Percentiles rank a stretch among this genome's conserved stretches.
phyloP scores from a whole-genome alignment of 2,888 invertebrate genomes.

The Dysmachus trigonus region DNA sequence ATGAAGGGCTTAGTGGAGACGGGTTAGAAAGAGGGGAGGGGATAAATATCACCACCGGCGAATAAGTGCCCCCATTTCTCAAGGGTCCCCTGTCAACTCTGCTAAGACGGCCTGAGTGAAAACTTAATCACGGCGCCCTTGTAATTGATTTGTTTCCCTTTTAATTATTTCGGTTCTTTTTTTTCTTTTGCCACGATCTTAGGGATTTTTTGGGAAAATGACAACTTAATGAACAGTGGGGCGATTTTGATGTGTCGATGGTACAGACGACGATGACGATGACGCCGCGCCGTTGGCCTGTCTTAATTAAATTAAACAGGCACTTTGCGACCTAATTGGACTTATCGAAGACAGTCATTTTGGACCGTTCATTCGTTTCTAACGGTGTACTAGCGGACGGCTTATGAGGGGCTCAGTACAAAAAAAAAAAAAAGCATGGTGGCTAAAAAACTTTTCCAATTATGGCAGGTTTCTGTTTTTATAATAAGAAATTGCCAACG shows the following conservation, averaged over 20 bases:
- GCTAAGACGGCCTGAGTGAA: neutral
- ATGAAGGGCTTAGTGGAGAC: neutral
- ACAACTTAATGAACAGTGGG: neutral
- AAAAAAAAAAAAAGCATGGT: neutral
- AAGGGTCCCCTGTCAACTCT: slow-evolving; percentile 15
- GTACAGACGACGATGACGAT: neutral
- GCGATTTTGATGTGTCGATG: neutral
- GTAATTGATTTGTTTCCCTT: slow-evolving; percentile 30
- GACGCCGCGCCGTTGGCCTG: neutral
- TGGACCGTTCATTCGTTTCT: neutral
- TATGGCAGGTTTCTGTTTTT: neutral
- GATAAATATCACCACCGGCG: neutral
- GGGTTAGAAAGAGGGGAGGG: too few species aligned
- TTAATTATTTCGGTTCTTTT: neutral
- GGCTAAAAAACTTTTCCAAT: neutral
- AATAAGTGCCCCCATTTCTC: slow-evolving; percentile 1
- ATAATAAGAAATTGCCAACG: neutral
- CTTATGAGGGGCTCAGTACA: neutral
- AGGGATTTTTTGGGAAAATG: neutral
- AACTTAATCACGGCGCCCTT: slow-evolving; percentile 1
- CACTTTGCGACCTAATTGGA: neutral
- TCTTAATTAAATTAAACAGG: neutral
- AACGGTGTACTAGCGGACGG: neutral
- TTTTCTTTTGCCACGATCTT: neutral
- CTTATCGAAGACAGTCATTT: neutral